A percentile compares a stretch with the other conserved stretches of the same genome.
These are phyloP conservation scores for Scolanthus callimorphus DNA, from an alignment of 92 coral and sea anemone species.

Conservation along the genomic window DNA sequence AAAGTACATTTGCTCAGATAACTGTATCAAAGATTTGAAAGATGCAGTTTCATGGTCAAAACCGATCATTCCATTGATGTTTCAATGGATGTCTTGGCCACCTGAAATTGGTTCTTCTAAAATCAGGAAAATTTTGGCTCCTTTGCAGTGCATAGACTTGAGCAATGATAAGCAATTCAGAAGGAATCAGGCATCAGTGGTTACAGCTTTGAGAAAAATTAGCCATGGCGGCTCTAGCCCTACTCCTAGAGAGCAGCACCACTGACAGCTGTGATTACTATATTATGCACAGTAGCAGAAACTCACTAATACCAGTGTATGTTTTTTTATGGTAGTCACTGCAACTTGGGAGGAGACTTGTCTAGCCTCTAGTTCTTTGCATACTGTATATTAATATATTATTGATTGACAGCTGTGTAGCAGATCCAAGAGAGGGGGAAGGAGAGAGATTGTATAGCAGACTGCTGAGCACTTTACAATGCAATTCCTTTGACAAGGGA, in stretches of 20 bases:
- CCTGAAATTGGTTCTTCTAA: slow-evolving; percentile 72
- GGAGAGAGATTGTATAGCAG: no score
- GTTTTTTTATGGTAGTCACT: no score
- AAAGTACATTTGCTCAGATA: slow-evolving; percentile 86
- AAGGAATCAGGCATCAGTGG: slow-evolving; percentile 54
- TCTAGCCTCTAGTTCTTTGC: no score
- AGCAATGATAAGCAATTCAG: slow-evolving; percentile 77
- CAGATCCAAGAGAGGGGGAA: no score
- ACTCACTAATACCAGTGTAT: no score
- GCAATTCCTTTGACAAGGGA: no score
- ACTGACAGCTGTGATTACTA: no score
- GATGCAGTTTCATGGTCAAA: slow-evolving; percentile 75
- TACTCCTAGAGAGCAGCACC: slow-evolving; percentile 23
- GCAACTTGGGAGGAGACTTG: no score
- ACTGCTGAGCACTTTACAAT: no score
- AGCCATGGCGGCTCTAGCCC: neutral
- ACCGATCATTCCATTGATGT: slow-evolving; percentile 79
- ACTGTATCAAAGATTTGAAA: slow-evolving; percentile 80
- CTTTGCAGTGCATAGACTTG: slow-evolving; percentile 71
- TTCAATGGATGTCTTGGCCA: slow-evolving; percentile 94
- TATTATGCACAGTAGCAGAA: no score
- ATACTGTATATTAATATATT: no score
- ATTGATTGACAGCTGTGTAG: no score
- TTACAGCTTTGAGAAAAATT: slow-evolving; percentile 42
- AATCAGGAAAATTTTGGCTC: slow-evolving; percentile 72